phyloP scores from a whole-genome alignment of 2,113 vertebrate species.

The Colaptes auratus region DNA sequence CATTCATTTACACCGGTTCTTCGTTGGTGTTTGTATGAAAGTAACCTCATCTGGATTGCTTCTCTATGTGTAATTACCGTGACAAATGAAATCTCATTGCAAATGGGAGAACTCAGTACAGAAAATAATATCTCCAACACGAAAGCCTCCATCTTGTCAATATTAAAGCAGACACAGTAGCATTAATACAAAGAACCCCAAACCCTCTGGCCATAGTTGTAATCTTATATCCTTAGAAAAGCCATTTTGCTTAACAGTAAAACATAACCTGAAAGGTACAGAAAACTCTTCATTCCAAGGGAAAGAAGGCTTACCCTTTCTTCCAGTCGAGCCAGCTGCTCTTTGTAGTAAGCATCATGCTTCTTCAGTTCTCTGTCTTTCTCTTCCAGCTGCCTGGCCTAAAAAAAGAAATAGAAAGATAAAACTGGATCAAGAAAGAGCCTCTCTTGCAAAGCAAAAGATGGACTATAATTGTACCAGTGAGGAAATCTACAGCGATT shows the following conservation, averaged over 20 bases:
- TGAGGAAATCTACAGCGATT: neutral
- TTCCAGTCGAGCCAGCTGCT: constrained; percentile 93
- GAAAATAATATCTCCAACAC: neutral
- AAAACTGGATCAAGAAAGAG: constrained; percentile 54
- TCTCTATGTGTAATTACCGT: neutral
- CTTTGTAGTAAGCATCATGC: constrained; percentile 93
- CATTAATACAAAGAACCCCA: neutral
- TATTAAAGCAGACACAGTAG: neutral
- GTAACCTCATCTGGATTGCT: neutral
- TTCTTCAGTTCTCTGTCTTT: constrained; percentile 90
- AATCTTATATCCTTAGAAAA: neutral
- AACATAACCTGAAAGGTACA: neutral
- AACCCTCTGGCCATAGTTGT: neutral
- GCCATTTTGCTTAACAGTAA: neutral
- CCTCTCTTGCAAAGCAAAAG: constrained; percentile 46
- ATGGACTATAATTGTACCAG: constrained; percentile 35
- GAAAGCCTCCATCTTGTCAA: neutral
- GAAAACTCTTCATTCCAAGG: neutral
- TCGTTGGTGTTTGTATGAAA: neutral
- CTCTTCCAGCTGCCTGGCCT: constrained; percentile 92
- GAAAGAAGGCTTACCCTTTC: constrained; percentile 82
- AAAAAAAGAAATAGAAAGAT: constrained; percentile 45
- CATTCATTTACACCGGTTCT: neutral
- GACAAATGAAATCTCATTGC: neutral
- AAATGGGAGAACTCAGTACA: neutral